A percentile compares a stretch with the other conserved stretches of the same genome.
Conservation (phyloP, 2,797 vertebrate genomes). For the Urosaurus nigricauda region DNA sequence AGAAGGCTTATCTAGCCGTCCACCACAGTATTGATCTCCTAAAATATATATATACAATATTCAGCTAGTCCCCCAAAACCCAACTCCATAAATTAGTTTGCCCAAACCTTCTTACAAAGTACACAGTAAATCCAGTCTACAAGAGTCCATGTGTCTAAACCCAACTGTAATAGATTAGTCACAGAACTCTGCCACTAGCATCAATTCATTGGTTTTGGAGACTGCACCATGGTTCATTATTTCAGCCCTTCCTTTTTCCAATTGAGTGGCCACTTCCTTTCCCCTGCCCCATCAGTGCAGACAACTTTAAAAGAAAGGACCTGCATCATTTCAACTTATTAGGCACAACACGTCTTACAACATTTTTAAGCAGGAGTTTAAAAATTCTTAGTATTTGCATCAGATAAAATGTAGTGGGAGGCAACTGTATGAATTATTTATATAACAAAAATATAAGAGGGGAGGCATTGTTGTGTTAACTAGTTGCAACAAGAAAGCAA, state of each 20-base stretch:
- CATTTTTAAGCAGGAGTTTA: not conserved
- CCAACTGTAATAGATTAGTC: not conserved
- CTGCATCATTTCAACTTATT: not conserved
- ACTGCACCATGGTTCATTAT: not conserved
- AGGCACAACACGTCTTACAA: not conserved
- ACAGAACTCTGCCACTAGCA: not conserved
- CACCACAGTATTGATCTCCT: conserved; percentile 98
- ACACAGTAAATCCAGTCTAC: not conserved
- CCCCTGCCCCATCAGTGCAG: not conserved
- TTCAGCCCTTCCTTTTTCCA: not conserved
- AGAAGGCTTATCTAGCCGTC: conserved; percentile 88
- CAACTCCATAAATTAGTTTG: not conserved
- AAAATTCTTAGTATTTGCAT: not conserved
- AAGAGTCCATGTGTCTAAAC: not conserved
- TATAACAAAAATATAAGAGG: too few relatives aligned
- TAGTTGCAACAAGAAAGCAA: too few relatives aligned
- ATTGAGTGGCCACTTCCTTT: not conserved
- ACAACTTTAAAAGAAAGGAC: not conserved
- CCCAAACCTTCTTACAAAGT: not conserved
- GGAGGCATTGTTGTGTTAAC: too few relatives aligned
- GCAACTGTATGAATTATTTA: not conserved
- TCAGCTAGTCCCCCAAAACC: not conserved
- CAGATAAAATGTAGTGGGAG: not conserved
- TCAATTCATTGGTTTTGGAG: not conserved
- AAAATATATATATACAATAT: conserved; percentile 54